Base-by-base conservation (phyloP, 2,888 invertebrate genomes). In the Pseudoips prasinana region DNA sequence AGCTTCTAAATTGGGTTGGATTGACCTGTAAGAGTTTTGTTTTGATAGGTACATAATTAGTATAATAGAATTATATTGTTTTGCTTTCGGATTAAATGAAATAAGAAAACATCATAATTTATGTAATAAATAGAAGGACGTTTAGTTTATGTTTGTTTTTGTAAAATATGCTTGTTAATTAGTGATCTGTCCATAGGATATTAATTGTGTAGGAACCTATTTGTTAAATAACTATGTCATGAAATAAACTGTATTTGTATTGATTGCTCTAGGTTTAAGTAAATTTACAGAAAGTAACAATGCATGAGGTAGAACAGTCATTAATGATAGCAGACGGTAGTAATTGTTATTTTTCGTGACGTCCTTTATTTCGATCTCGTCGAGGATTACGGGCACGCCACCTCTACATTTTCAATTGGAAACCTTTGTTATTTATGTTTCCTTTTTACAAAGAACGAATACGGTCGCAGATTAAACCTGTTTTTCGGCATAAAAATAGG, bases 321-420 rank as follows among this genome's bases (percentile, higher is more conserved):
- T 66, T 71, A 62, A 58, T 10, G 10, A n/a, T n/a, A n/a, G 58
- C 45, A 52, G 49, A 51, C 61, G 67, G 56, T 49, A 50, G 46
- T 47, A 77, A 77, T 79, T 65, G 71, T 59, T 64, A 53, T 64
- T 58, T 80, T 68, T 68, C 77, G 73, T 79, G 80, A 59, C 71
- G 60, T 58, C 39, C 45, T 55, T 57, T 65, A 75, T 76, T 74
- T 73, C 54, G 56, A 58, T 49, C 47, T 51, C 37, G 56, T 47
- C 46, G 55, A 57, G 63, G 65, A 71, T 70, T 61, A 53, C 54
- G 50, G 49, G 58, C 69, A 72, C 69, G 73, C 65, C 53, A 72
- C 60, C 58, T 58, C 53, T 43, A 46, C 64, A 63, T 69, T 70
- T 58, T 40, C 47, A 43, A 52, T 60, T 58, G 38, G 28, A 43